Evolutionary conservation across 2,113 vertebrate genomes (phyloP).

Genomic region (Nothobranchius kuhntae): DNA sequence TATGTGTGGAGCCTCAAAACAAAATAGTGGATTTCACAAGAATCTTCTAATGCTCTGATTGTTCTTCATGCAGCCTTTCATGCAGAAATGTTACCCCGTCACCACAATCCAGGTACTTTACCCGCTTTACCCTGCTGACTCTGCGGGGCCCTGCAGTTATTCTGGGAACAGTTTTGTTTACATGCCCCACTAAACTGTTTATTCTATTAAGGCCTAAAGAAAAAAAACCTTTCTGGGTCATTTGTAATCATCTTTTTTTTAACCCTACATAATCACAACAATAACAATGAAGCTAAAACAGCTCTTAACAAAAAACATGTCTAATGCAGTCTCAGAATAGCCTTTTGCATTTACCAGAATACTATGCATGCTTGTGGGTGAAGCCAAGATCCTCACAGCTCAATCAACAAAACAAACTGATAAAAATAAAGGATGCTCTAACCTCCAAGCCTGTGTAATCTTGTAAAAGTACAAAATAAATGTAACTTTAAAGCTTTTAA

Average conservation of each 20-base stretch:
- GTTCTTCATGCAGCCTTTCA: no score
- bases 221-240: conserved; percentile 1
- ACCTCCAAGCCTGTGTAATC: background rate
- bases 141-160: conserved; percentile 36
- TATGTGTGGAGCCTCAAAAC: background rate
- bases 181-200: conserved; percentile 23
- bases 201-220: conserved; percentile 21
- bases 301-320: background rate
- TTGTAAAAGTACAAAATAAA: no score
- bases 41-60: no score
- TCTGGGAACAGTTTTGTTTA: conserved; percentile 60
- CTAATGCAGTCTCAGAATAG: conserved; percentile 23
- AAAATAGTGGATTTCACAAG: background rate
- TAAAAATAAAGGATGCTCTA: conserved; percentile 23
- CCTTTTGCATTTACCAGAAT: conserved; percentile 21
- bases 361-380: conserved; percentile 31
- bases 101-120: conserved; percentile 67
- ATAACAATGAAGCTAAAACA: conserved; percentile 21
- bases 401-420: conserved; percentile 28
- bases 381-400: conserved; percentile 3
- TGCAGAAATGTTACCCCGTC: conserved; percentile 24
- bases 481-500: background rate
- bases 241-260: conserved; percentile 24
- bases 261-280: conserved; percentile 6
- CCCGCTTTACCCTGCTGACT: conserved; percentile 42